Evolutionary conservation across 2,113 vertebrate species (phyloP), one percentile per base, ranked within the genome.

Genomic region (Phaethon lepturus): DNA sequence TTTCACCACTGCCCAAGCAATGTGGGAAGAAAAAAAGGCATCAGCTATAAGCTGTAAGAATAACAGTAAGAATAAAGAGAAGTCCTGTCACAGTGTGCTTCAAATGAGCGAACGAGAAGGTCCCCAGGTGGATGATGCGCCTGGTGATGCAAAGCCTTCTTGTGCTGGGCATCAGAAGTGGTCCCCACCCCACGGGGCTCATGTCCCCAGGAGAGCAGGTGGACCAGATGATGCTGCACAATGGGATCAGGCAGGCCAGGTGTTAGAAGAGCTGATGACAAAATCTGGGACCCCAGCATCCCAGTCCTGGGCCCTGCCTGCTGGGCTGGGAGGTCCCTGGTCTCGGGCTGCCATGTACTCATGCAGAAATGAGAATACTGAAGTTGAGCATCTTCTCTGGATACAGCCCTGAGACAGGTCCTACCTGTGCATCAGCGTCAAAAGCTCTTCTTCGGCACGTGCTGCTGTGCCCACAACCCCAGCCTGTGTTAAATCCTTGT

Each of bases 41-140:
- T 8, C 15, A 19, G 24, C 29, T 73, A 3, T 13, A 68, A 38
- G 16, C 7, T 63, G 22, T 45, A 35, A 45, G 35, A 90, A n/a
- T 29, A 75, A 47, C 23, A 75, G 33, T 26, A 42, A 84, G 81
- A 67, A 53, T 17, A 89, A 78, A 77, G 7, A 33, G 17, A 90
- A 76, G 26, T 60, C 8, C 7, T 73, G 42, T 3, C 58, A 45
- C 14, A 35, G 11, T 2, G 11, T 26, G 13, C 29, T 62, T 60
- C 55, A 55, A 38, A 50, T 17, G 11, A 90, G 22, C 0, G 1
- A 86, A 42, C 0, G 0, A 76, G 16, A 38, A 64, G 20, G 17
- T 58, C 29, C 23, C 15, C 22, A 29, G 20, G 33, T 47, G 8
- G 28, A 24, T 53, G 33, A 71, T 24, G 40, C 19, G 44, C 14